Evolutionary conservation across 2,888 invertebrate genomes (phyloP).

Genomic region (Agriopis marginaria): DNA sequence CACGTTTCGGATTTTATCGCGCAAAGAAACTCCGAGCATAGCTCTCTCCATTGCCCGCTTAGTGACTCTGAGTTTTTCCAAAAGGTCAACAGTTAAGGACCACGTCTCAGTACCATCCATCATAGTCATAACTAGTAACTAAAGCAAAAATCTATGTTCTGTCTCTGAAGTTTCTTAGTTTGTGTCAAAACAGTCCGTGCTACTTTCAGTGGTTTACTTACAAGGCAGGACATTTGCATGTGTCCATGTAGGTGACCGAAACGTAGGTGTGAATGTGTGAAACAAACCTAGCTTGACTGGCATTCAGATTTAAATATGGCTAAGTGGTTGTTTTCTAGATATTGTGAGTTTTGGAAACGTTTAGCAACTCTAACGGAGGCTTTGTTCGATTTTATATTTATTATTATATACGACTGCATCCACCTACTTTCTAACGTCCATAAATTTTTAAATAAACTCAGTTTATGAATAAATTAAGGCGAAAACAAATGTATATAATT

Average conservation of each 20-base stretch:
- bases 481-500: not conserved
- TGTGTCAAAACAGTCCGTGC: conserved; percentile 15
- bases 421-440: conserved; percentile 12
- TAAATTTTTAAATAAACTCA: not conserved
- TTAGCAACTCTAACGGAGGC: not conserved
- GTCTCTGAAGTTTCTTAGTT: conserved; percentile 1
- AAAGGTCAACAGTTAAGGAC: no score
- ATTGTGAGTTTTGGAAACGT: conserved; percentile 6
- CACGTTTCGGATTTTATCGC: no score
- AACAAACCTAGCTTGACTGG: conserved; percentile 45
- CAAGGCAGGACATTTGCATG: conserved; percentile 63
- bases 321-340: conserved; percentile 7
- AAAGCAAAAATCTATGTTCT: not conserved
- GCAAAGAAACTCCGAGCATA: no score
- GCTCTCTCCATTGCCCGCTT: no score
- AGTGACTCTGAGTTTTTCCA: no score
- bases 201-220: conserved; percentile 38
- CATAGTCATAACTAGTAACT: no score
- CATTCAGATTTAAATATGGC: conserved; percentile 37
- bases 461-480: no score
- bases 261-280: conserved; percentile 60
- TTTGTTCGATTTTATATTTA: conserved; percentile 10
- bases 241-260: conserved; percentile 61
- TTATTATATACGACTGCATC: conserved; percentile 15
- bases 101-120: no score